phyloP scores from a whole-genome alignment of 2,888 invertebrate species.

The Melangyna quadrimaculata region DNA sequence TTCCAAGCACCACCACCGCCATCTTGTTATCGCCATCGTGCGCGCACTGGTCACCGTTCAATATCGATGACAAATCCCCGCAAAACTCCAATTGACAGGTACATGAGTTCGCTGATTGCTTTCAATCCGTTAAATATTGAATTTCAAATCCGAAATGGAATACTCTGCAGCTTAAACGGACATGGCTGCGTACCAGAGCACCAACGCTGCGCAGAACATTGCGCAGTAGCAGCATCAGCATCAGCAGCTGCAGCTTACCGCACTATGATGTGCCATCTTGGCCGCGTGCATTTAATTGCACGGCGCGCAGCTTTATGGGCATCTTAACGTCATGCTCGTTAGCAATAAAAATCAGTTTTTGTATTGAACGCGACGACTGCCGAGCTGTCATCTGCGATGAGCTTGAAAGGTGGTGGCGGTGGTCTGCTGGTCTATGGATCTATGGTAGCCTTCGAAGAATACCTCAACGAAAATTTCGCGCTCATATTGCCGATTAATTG shows the following conservation, averaged over 20 bases:
- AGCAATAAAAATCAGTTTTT: constrained; percentile 70
- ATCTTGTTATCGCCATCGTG: constrained; percentile 22
- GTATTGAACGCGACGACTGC: constrained; percentile 57
- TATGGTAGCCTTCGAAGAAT: background rate
- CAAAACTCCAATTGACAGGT: constrained; percentile 72
- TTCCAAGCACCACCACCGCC: background rate
- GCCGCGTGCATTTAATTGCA: constrained; percentile 66
- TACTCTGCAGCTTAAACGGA: constrained; percentile 32
- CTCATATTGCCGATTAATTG: constrained; percentile 30
- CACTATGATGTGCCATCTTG: constrained; percentile 20
- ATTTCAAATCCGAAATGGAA: constrained; percentile 69
- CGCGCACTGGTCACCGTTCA: constrained; percentile 35
- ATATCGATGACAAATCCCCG: constrained; percentile 72
- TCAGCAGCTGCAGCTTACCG: constrained; percentile 13
- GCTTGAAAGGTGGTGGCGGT: constrained; percentile 14
- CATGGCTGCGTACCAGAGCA: background rate
- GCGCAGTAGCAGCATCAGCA: background rate
- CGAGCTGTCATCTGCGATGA: constrained; percentile 59
- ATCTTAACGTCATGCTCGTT: constrained; percentile 71
- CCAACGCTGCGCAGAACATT: background rate
- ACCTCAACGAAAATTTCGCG: constrained; percentile 15
- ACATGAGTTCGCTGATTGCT: constrained; percentile 72
- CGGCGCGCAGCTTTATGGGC: constrained; percentile 59
- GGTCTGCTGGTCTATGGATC: background rate
- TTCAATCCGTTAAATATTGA: constrained; percentile 71